Evolutionary conservation across 1,140 invertebrate species (phyloP), one percentile per base, ranked within the genome.

Genomic region (Conus betulinus): DNA sequence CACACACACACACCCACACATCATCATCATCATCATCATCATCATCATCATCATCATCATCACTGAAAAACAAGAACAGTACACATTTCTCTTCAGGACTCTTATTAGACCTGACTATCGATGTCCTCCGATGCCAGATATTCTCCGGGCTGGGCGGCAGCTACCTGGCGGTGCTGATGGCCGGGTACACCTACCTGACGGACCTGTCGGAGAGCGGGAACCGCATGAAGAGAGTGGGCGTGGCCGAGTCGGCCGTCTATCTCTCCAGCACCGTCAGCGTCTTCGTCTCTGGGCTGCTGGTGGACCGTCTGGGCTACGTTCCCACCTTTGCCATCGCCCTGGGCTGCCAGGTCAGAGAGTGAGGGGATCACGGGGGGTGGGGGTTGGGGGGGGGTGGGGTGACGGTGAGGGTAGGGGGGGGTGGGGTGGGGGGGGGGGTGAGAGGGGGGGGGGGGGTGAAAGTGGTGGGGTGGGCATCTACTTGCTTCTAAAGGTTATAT

Each of bases 141-240:
- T 25, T 96, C 0, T 94, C 93, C 57, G 96, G 96, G 0, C 92
- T 98, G 1, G 97, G 97, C 7, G 97, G 97, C 2, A 97, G 98
- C 5, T 98, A 97, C 97, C 97, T 98, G 91, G 97, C 97, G n/a
- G 97, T 98, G 97, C 97, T 98, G 90, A 98, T 98, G 97, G 97
- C 97, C 23, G 97, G 97, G 63, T 98, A 98, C 93, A 98, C 98
- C 93, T 98, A 98, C 92, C 97, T 98, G 82, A 97, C 97, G 3
- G 97, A 98, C 93, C 97, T 98, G 13, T 98, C 98, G 0, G 97
- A 97, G 15, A 96, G 97, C 94, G 97, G 97, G 87, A 96, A 97
- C 87, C 96, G 98, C 88, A 98, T 98, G 1, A 95, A 97, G 17
- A 95, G 98, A 86, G 98, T 98, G 89, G 97, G 97, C n/a, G 97